Evolutionary conservation across 1,140 invertebrate genomes (phyloP), one percentile per base, ranked within the genome.

Genomic region (Ceratosolen fusciceps): DNA sequence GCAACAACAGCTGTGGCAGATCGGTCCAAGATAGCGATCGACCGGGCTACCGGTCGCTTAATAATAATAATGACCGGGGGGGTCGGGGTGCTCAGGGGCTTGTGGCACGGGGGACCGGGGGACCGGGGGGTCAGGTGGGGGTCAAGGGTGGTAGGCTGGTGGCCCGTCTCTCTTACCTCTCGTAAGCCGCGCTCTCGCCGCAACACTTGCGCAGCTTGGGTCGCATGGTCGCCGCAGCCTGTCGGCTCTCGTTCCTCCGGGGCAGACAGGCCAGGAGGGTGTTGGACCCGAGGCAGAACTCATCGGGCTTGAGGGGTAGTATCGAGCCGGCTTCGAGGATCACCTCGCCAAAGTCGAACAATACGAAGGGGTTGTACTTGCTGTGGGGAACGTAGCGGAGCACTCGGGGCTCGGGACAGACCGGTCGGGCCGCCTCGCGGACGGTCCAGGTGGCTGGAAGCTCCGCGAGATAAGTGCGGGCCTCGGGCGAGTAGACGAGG

Each of bases 231-330:
- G 88, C 87, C 7, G 90, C 88, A 52, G 81, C 88, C 26, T 85
- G 84, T 39, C 82, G 84, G n/a, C 80, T 83, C 52, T 85, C 83
- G 37, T 83, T 84, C 26, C 87, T 87, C 29, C 86, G 87, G 34
- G 88, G 87, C 37, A 86, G 83, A 84, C 94, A 95, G 1, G 93
- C 91, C 0, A 94, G 85, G 9, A 93, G 89, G 1, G 91, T 92
- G 0, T 87, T 88, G 7, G 89, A 83, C 82, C 94, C 93, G 24
- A 92, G 91, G 83, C 94, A 95, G 82, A 92, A 94, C 5, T 91
- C 87, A 0, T 81, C 73, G 0, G 91, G 90, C 2, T 88, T 83
- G 34, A 93, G 85, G 3, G 83, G 84, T 8, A 80, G 47, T 0
- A 54, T 79, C 9, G 5, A 24, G 21, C 83, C 86, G 47, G 91